Base-by-base conservation (phyloP, 2,797 vertebrate species). In the Alauda arvensis region DNA sequence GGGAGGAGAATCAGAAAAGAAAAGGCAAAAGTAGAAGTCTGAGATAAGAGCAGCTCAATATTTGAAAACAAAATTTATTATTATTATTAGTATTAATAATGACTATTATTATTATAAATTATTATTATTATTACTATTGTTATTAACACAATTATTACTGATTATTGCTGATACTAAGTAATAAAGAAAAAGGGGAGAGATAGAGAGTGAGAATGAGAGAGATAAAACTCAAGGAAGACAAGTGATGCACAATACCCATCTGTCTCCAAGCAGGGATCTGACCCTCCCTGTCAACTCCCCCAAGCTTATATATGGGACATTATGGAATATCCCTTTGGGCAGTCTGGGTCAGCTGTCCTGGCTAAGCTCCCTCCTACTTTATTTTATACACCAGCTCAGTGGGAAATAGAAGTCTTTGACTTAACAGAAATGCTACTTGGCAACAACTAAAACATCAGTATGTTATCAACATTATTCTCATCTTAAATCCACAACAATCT, bases 51-150 rank as follows among this genome's bases (percentile, higher is more conserved):
- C 7, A 29, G 17, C 5, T 55, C 39, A 61, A 33, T 49, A 61
- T 39, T 49, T 55, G 19, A 49, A 55, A 67, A 49, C 9, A 33
- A 23, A 42, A 53, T n/a, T 10, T 37, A 26, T 12, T 42, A 12
- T 5, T 25, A 75, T 4, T 29, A 20, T 5, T 55, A 28, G 2
- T 21, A n/a, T 1, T 37, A 39, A 2, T 33, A 3, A 1, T 29
- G 4, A 23, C 16, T 14, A 20, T 59, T 3, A 37, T 12, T 3
- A 21, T 26, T 2, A 28, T 28, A 33, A 23, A 17, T 13, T 24
- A 28, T 26, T 65, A 5, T 26, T 65, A 5, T 18, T 51, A 24
- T 4, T 43, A 18, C 3, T 9, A 6, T 4, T 46, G n/a, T 10
- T 14, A 23, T 4, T 48, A 43, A 6, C 49, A 8, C 4, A 37